Percentiles rank a stretch among this genome's conserved stretches.
Evolutionary conservation across 2,113 vertebrate genomes (phyloP).

Genomic region (Tichodroma muraria): DNA sequence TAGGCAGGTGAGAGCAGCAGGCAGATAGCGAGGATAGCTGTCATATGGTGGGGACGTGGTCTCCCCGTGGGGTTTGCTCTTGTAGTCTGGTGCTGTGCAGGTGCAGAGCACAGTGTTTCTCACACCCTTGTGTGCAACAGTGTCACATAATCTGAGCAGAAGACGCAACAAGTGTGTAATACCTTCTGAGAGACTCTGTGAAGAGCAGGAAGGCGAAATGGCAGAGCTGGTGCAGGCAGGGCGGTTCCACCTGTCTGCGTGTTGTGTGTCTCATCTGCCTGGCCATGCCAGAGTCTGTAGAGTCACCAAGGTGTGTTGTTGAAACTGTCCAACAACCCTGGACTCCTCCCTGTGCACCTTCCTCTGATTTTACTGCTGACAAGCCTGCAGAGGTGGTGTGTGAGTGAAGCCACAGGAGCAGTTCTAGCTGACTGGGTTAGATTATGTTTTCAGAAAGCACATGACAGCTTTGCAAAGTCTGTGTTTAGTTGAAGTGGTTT

Average conservation of each 20-base stretch:
- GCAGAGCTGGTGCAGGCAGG: not conserved
- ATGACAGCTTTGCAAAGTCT: not conserved
- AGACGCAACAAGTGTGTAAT: not conserved
- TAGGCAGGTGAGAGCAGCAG: not conserved
- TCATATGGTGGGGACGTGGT: not conserved
- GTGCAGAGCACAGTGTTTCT: not conserved
- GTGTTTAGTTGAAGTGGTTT: not conserved
- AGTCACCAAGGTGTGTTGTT: not conserved
- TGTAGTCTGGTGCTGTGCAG: not conserved
- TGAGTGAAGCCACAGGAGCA: not conserved
- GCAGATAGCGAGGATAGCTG: not conserved
- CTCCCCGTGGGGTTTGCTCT: not conserved
- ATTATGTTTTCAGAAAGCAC: not conserved
- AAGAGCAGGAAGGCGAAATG: not conserved
- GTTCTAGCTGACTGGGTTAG: not conserved
- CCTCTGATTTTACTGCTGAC: not conserved
- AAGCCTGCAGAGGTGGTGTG: not conserved
- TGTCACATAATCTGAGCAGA: fast-evolving
- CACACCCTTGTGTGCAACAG: not conserved
- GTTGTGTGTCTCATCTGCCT: not conserved
- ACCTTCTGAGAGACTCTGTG: not conserved
- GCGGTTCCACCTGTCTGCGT: not conserved
- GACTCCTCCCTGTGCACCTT: not conserved
- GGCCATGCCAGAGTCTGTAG: not conserved
- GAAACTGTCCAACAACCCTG: not conserved